Evolutionary conservation across 2,888 invertebrate genomes (phyloP), one percentile per base, ranked within the genome.

Genomic region (Sphaerophoria rueppellii): DNA sequence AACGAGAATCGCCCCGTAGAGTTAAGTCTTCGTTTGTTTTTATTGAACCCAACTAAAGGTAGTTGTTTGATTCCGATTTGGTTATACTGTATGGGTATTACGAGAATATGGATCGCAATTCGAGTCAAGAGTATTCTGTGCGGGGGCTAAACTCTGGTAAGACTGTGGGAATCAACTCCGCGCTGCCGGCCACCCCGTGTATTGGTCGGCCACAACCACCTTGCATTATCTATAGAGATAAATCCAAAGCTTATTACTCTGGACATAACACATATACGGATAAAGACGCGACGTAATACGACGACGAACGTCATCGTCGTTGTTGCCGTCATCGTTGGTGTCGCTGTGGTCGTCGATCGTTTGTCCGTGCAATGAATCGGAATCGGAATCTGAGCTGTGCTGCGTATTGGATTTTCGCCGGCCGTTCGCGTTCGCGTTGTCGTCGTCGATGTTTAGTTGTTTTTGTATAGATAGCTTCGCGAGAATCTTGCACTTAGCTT

Each of bases 401-500:
- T 76, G 72, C 75, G 83, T 77, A 37, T 69, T 60, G 69, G 34
- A 75, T 65, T 55, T 63, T 24, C 1, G 75, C 55, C 52, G 61
- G 54, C 63, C 55, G 48, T n/a, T n/a, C 16, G 50, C 50, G 24
- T 24, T 24, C 24, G 24, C 24, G 24, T 24, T 24, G 24, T 24
- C 24, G 24, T 24, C 24, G 24, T 24, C 2, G 24, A 24, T 24
- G 24, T 24, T 24, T 24, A 24, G 24, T 24, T 24, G 24, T 24
- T 24, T 24, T 24, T 24, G 24, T 24, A 24, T 24, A 24, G 24
- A 24, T 24, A 24, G 24, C 24, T 24, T 24, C 60, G 63, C 83
- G 76, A 85, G 81, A 85, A 85, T 81, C 85, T 81, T 85, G 85
- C 85, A 85, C 81, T 81, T 85, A 85, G 85, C 76, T 85, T 77